Evolutionary conservation across 2,113 vertebrate genomes (phyloP).

Genomic region (Vimba vimba): DNA sequence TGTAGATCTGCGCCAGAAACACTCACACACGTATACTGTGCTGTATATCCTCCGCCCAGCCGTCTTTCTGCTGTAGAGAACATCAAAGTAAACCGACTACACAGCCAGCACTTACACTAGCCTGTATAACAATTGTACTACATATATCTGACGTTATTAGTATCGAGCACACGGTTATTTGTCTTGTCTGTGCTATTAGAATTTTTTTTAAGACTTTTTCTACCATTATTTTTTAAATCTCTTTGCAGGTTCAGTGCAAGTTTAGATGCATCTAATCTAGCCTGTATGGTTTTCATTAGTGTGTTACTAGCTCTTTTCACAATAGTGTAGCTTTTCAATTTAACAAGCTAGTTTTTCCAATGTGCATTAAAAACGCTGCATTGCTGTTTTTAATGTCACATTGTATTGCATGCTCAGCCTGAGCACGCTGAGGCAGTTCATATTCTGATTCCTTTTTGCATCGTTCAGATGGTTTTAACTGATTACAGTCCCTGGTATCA

Average conservation of each 20-base stretch:
- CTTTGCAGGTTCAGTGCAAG: neutral
- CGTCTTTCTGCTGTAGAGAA: conserved; percentile 6
- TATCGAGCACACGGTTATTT: conserved; percentile 38
- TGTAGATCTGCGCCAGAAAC: conserved; percentile 30
- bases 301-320: neutral
- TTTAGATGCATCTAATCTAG: neutral
- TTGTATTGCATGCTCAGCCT: conserved; percentile 13
- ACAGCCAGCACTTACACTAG: neutral
- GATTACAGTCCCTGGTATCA: neutral
- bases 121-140: neutral
- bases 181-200: neutral
- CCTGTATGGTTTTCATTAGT: neutral
- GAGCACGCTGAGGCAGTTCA: neutral
- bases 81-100: conserved; percentile 27
- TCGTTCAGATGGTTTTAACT: neutral
- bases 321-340: neutral
- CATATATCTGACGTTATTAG: conserved; percentile 31
- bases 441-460: conserved; percentile 1
- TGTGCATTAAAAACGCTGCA: conserved; percentile 5
- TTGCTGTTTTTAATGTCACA: conserved; percentile 24
- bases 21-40: neutral
- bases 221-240: neutral
- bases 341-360: conserved; percentile 4
- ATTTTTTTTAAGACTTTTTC: neutral
- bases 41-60: conserved; percentile 6